Conservation (phyloP, 2,797 vertebrate species). For the Stomatorhinus walkeri region DNA sequence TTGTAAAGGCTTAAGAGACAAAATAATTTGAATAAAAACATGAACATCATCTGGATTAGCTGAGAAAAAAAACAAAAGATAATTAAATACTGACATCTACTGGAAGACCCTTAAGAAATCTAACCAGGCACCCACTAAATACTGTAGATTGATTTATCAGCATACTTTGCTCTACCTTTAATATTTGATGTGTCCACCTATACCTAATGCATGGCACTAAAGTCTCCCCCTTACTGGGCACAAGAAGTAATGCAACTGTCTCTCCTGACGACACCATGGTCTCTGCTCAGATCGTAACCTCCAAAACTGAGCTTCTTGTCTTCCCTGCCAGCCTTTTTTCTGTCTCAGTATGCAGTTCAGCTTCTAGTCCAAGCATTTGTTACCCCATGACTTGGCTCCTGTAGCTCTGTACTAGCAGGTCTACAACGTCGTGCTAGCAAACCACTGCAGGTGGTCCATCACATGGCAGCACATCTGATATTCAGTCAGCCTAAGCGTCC, state of each 20-base stretch:
- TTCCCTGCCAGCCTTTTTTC: not conserved
- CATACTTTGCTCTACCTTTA: not conserved
- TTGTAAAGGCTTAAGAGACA: not conserved
- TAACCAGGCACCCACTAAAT: not conserved
- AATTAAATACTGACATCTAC: not conserved
- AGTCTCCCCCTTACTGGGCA: conserved; percentile 25
- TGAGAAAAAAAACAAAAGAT: not conserved
- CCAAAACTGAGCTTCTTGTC: not conserved
- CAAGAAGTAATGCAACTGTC: conserved; percentile 21
- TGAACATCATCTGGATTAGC: not conserved
- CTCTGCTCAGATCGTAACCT: not conserved
- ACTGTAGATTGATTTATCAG: not conserved
- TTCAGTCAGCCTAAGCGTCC: not conserved
- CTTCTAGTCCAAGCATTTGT: not conserved
- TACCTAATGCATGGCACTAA: conserved; percentile 26
- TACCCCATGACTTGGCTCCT: not conserved
- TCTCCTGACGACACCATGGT: not conserved
- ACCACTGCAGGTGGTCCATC: not conserved
- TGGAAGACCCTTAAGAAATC: not conserved
- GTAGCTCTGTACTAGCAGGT: not conserved
- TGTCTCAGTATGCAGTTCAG: not conserved
- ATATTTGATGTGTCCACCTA: not conserved
- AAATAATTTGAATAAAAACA: not conserved
- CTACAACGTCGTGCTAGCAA: not conserved
- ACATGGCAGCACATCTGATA: not conserved